Evolutionary conservation across 2,113 vertebrate genomes (phyloP).

Genomic region (Candoia aspera): DNA sequence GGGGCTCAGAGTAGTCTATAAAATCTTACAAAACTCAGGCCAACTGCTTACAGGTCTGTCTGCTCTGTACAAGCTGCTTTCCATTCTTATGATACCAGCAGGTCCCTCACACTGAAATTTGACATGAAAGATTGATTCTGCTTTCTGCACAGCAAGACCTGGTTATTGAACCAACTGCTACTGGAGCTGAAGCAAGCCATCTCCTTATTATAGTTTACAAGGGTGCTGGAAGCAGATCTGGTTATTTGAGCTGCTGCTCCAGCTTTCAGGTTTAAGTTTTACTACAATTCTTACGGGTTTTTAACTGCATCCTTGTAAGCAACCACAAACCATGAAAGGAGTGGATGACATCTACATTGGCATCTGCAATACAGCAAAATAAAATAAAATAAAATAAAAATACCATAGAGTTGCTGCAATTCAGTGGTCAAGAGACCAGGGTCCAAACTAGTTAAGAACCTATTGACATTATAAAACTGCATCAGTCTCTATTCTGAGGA

Average conservation of each 20-base stretch:
- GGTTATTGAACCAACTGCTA: not conserved
- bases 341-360: not conserved
- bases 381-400: not conserved
- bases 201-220: not conserved
- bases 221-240: not conserved
- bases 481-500: not conserved
- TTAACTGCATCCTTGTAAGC: not conserved
- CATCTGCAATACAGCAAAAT: not conserved
- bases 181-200: not conserved
- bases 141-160: not conserved
- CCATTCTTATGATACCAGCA: not conserved
- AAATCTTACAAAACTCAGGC: not conserved
- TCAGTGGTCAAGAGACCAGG: not conserved
- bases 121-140: not conserved
- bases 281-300: not conserved
- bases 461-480: not conserved
- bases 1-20: not conserved
- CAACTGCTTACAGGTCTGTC: not conserved
- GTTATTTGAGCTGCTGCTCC: not conserved
- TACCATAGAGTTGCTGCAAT: not conserved
- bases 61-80: not conserved
- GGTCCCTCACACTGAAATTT: not conserved
- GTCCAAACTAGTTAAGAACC: not conserved
- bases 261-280: not conserved
- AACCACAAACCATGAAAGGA: not conserved